A percentile compares a stretch with the other conserved stretches of the same genome.
phyloP scores from a whole-genome alignment of 2,797 vertebrate species.

The Podarcis siculus region DNA sequence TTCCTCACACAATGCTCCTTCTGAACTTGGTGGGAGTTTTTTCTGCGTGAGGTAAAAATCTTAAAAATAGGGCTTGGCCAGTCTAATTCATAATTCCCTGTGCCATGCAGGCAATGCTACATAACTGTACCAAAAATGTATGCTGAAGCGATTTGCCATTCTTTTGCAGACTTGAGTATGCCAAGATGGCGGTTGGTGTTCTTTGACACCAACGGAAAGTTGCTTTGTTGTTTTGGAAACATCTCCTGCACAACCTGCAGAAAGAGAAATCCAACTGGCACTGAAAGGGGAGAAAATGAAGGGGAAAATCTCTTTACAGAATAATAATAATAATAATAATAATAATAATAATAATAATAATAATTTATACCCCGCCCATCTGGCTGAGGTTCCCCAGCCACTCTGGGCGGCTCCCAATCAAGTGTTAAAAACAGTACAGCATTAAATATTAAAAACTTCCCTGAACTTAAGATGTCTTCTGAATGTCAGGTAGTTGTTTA shows the following conservation, averaged over 20 bases:
- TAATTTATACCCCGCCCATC: too few species aligned
- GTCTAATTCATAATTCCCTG: conserved; percentile 3
- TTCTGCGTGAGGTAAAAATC: conserved; percentile 9
- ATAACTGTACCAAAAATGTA: neutral
- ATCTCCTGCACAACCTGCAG: neutral
- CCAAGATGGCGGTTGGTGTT: conserved; percentile 12
- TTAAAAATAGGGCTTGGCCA: conserved; percentile 35
- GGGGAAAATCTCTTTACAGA: neutral
- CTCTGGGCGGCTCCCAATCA: too few species aligned
- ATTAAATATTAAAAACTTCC: too few species aligned
- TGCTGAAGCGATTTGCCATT: conserved; percentile 9
- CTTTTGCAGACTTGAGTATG: conserved; percentile 42
- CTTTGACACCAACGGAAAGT: neutral
- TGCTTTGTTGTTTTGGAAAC: neutral
- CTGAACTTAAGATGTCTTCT: too few species aligned
- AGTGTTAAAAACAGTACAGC: too few species aligned
- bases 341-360: too few species aligned
- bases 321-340: too few species aligned
- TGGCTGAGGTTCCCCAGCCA: too few species aligned
- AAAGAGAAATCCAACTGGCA: neutral
- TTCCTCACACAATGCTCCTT: conserved; percentile 36
- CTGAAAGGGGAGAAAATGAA: neutral
- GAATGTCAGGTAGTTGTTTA: too few species aligned
- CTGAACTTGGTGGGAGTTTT: conserved; percentile 31
- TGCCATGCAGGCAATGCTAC: neutral